Evolutionary conservation across 2,113 vertebrate species (phyloP).

Genomic region (Abramis brama): DNA sequence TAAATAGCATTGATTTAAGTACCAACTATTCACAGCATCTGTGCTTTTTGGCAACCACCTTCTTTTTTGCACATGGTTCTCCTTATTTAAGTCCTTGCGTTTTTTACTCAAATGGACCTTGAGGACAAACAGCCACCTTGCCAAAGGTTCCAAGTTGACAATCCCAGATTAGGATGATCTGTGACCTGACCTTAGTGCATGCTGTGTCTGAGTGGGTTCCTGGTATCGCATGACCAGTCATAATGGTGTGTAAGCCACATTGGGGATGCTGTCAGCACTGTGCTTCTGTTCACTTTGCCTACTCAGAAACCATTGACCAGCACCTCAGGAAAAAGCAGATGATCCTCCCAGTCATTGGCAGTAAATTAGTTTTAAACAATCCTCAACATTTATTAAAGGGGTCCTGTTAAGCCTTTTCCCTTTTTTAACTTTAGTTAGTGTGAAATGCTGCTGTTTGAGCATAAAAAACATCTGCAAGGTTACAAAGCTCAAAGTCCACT

Average conservation of each 20-base stretch:
- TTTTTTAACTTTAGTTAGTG: too few species aligned
- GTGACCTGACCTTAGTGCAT: constrained; percentile 47
- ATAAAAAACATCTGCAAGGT: too few species aligned
- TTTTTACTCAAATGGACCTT: constrained; percentile 29
- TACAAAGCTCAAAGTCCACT: too few species aligned
- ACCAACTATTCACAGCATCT: constrained; percentile 56
- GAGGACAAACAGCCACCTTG: constrained; percentile 16
- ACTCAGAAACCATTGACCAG: constrained; percentile 6
- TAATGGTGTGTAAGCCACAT: constrained; percentile 51
- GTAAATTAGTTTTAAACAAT: background rate
- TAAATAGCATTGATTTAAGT: constrained; percentile 63
- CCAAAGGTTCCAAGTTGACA: constrained; percentile 18
- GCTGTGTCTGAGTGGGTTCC: constrained; percentile 35
- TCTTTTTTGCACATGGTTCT: constrained; percentile 32
- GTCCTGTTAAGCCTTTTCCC: too few species aligned
- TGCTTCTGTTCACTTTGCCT: constrained; percentile 22
- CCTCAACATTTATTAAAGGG: background rate
- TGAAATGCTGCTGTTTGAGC: too few species aligned
- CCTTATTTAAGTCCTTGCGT: constrained; percentile 43
- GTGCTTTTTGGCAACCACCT: constrained; percentile 53
- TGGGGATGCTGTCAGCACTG: constrained; percentile 39
- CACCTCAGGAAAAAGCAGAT: constrained; percentile 22
- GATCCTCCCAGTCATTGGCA: background rate
- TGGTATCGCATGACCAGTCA: constrained; percentile 42
- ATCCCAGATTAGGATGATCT: constrained; percentile 23